Evolutionary conservation across 2,797 vertebrate genomes (phyloP), one percentile per base, ranked within the genome.

Genomic region (Spatula versicolor): DNA sequence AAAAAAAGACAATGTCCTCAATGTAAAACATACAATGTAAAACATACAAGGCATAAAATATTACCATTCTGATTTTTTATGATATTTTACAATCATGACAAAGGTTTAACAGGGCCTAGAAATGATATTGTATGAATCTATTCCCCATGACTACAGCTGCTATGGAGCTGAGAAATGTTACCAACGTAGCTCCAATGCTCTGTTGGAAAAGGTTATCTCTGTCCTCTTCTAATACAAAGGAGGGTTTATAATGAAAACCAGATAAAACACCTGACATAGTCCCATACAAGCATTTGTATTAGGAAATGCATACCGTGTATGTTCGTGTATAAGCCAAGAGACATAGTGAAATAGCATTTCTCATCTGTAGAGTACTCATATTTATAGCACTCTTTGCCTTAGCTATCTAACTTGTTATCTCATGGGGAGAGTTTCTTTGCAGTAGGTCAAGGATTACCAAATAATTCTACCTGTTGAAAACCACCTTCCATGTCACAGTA

Each of bases 241-340:
- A 86, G 33, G 9, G 5, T 28, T 88, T 76, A 18, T 50, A 77
- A 93, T 82, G 64, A 88, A 93, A 94, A n/a, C 31, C 86, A 93
- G 64, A 46, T 7, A 35, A 66, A 64, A 86, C 13, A 54, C 23
- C n/a, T 60, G 58, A 0, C 15, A 41, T n/a, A n/a, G 16, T 71
- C n/a, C 80, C 48, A 64, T 52, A 35, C n/a, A 67, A 56, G 20
- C 7, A 62, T 84, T 71, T 86, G 25, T 62, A 54, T 80, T 90
- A 67, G n/a, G 64, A 88, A 62, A 20, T 28, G 33, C 45, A 30
- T 86, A 35, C 45, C 1, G 0, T 50, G 20, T 30, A 21, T 64
- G 63, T 39, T 75, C 23, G 10, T n/a, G 35, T 72, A 9, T n/a
- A 83, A 93, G 56, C 64, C 68, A 62, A 58, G 74, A 80, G 48